Evolutionary conservation across 92 coral and sea anemone genomes (phyloP), one percentile per base, ranked within the genome.

Genomic region (Heliopora coerulea): DNA sequence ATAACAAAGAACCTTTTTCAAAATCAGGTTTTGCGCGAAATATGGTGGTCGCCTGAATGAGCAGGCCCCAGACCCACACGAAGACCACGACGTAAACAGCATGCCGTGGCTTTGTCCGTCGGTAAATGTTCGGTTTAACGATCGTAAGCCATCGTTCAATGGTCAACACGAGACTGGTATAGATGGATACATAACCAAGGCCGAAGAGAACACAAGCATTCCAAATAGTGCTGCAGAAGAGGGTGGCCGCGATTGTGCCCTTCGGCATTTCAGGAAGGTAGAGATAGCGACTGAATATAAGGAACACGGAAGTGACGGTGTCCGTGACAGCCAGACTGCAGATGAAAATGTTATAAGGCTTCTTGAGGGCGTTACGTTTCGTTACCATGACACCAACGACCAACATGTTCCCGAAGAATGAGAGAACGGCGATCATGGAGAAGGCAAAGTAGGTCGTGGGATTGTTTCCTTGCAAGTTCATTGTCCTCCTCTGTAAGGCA

Each of bases 1-100:
- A 37, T 37, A 5, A 12, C 12, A 37, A 37, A 5, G 2, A 8
- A 70, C 77, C 77, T 70, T 52, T 52, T 1, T 70, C 77, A 32
- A 70, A 70, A 37, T 70, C 62, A 7, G 77, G 42, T 54, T 52
- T 70, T 1, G 42, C 77, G 23, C 77, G 77, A 50, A 70, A 70
- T 8, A 70, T 48, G 11, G 77, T 70, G n/a, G 77, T 70, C 0
- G 77, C 77, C 63, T 70, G 77, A 50, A 70, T 41, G 3, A 70
- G 77, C 63, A 70, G 30, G 18, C 77, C 77, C 77, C 77, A 70
- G 49, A 54, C 40, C 77, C 77, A 70, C 18, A 70, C 62, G 17
- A 5, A 20, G 8, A 35, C 41, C 3, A 70, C 77, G 61, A 70
- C 77, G 14, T 1, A 37, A 11, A 70, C 28, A n/a, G 77, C 77